Percentiles rank a stretch among this genome's conserved stretches.
Conservation (phyloP, 1,140 invertebrate genomes). For the Drosophila takahashii region DNA sequence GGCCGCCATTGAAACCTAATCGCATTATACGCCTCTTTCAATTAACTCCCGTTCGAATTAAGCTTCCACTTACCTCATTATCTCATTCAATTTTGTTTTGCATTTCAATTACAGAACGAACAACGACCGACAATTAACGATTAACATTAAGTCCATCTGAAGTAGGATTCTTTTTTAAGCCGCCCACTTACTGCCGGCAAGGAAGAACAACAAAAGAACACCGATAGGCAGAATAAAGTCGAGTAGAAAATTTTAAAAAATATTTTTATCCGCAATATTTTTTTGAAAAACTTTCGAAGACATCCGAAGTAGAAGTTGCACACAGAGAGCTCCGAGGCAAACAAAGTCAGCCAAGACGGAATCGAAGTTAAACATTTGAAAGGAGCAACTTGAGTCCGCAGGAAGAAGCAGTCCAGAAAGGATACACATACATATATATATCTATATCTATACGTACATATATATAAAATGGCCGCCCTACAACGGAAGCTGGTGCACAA, state of each 20-base stretch:
- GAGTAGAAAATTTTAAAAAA: conserved; percentile 50
- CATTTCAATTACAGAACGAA: conserved; percentile 75
- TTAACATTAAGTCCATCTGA: conserved; percentile 69
- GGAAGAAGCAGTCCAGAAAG: conserved; percentile 35
- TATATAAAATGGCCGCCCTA: conserved; percentile 85
- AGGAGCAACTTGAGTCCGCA: conserved; percentile 22
- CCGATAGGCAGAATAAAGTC: conserved; percentile 53
- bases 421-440: not conserved
- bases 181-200: conserved; percentile 28
- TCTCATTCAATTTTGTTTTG: conserved; percentile 22
- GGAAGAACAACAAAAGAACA: conserved; percentile 24
- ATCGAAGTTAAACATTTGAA: conserved; percentile 28
- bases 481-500: conserved; percentile 90
- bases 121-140: conserved; percentile 78
- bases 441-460: not conserved
- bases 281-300: conserved; percentile 75
- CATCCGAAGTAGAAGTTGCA: conserved; percentile 26
- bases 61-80: conserved; percentile 2
- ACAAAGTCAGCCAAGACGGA: conserved; percentile 30
- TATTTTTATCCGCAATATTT: conserved; percentile 81
- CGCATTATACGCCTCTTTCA: not conserved
- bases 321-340: conserved; percentile 17
- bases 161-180: conserved; percentile 42
- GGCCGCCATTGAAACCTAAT: not conserved
- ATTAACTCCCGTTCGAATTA: conserved; percentile 25